Evolutionary conservation across 2,888 invertebrate genomes (phyloP), one percentile per base, ranked within the genome.

Genomic region (Agrochola macilenta): DNA sequence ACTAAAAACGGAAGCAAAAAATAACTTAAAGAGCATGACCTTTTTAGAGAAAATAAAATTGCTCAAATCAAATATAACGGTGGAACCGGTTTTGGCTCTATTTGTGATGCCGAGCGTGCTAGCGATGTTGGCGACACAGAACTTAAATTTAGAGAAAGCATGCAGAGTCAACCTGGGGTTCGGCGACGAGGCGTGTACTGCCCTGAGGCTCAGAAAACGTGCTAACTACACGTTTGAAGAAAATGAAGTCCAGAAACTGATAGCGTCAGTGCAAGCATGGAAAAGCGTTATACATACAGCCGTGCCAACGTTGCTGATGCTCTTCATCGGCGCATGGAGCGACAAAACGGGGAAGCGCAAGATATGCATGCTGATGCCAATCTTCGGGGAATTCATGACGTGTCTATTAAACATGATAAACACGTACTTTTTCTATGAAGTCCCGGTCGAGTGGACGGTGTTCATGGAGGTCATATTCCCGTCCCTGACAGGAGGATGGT

Each of bases 81-180:
- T 98, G 30, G 98, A 98, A 92, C 98, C 98, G 0, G 97, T 97
- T 76, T 90, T 98, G 78, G 97, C 97, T 1, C 95, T 97, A 70
- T 98, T 97, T 90, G 97, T 98, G 65, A 97, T 98, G 96, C 97
- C 98, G 1, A 97, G 97, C 88, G 97, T 97, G 0, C 87, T 97
- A 26, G 98, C 98, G 0, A 97, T 97, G 88, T 91, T 98, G 84
- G 98, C 98, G 54, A 98, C 98, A 12, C 98, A 98, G 93, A 98
- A 98, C 94, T 95, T 98, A 63, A 98, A 98, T 93, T 96, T 98
- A 89, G 98, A 98, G 90, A 98, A 98, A 93, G 98, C 98, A 1
- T 99, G 98, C 89, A 95, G 98, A 63, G 98, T 98, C 0, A 98
- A 98, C 91, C 95, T 98, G 85, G 97, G 95, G 0, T 98, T 98